Evolutionary conservation across 2,797 vertebrate species (phyloP), one percentile per base, ranked within the genome.

Genomic region (Arrhamphus sclerolepis): DNA sequence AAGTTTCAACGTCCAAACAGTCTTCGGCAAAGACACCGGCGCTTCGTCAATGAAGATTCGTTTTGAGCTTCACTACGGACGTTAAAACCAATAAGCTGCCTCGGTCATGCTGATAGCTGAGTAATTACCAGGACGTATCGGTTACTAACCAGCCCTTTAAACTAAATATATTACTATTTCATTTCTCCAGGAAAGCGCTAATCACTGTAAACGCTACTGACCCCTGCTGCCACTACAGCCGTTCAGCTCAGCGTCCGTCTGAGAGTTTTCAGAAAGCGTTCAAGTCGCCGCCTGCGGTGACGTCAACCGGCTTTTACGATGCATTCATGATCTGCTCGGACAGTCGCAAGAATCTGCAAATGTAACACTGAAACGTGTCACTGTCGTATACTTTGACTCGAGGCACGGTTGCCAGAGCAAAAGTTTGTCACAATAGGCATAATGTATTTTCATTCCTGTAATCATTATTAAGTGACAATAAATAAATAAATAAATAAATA

Each of bases 201-300:
- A 3, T 7, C 22, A 48, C 1, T 13, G 42, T 6, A 39, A 20
- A 50, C 4, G 17, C 34, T 61, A 6, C 38, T 18, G 21, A 19
- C 42, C 7, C 38, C 40, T 19, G 62, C 22, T 39, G 5, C 16
- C n/a, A n/a, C n/a, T 26, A 41, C 24, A 10, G 42, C 19, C 26
- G 2, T 20, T 31, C 51, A 2, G 7, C 34, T 61, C 72, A 46
- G 65, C 42, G 16, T 0, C 14, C 13, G 41, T 50, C 20, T 24
- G 1, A 41, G 13, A 55, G 18, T 70, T 78, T 39, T 6, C 24
- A 6, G 9, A 22, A 44, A 44, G 22, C 19, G 60, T 69, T 83
- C 9, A 76, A 85, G 78, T 80, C 82, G 17, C 81, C 74, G 81
- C 81, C 75, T 69, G 74, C 6, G 2, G 41, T 31, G 70, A 61